Evolutionary conservation across 2,888 invertebrate genomes (phyloP).

Genomic region (Pocota personata): DNA sequence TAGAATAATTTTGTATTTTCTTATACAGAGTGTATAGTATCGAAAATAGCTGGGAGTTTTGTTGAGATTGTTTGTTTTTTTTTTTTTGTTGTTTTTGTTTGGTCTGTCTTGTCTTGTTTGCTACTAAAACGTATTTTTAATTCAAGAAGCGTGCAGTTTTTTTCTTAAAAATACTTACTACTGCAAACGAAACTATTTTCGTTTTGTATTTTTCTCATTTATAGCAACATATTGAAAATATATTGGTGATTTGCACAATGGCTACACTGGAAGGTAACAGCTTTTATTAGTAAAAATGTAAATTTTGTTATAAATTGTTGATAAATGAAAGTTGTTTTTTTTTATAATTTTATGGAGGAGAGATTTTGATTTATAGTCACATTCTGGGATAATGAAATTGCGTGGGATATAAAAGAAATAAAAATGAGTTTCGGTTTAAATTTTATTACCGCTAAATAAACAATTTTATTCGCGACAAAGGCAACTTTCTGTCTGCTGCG

Average conservation of each 20-base stretch:
- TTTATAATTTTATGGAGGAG: neutral
- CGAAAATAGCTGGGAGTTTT: slow-evolving; percentile 20
- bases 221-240: neutral
- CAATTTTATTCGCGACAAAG: neutral
- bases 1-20: slow-evolving; percentile 49
- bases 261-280: neutral
- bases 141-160: slow-evolving; percentile 2
- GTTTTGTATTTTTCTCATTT: too few species aligned
- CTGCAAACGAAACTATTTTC: too few species aligned
- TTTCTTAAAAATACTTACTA: neutral
- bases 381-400: neutral
- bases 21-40: slow-evolving; percentile 2
- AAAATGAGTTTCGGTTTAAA: neutral
- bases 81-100: neutral
- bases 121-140: slow-evolving; percentile 1
- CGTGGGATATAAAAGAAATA: slow-evolving; percentile 17
- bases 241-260: neutral
- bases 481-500: slow-evolving; percentile 26
- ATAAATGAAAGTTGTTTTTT: neutral
- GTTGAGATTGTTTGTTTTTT: slow-evolving; percentile 23
- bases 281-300: neutral
- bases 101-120: slow-evolving; percentile 5
- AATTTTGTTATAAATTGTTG: neutral
- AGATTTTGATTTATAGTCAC: slow-evolving; percentile 1
- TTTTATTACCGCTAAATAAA: slow-evolving; percentile 1